These are phyloP conservation scores for Thysanoteuthis rhombus DNA, from an alignment of 2,888 invertebrate species.

Conservation along the genomic window DNA sequence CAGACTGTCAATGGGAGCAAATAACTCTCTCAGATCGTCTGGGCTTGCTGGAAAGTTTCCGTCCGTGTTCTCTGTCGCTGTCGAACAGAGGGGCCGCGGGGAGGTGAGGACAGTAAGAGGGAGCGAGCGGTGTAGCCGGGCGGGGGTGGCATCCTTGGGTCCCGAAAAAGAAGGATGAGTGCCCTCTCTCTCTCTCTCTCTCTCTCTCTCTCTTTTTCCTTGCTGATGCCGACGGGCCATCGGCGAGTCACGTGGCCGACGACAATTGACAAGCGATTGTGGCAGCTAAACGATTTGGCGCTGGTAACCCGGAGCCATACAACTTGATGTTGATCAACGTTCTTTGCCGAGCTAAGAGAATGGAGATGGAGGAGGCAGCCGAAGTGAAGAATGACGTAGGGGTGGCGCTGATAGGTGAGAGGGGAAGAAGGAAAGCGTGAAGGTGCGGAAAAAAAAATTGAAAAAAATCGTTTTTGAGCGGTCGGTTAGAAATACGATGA, in stretches of 20 bases:
- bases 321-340: not conserved
- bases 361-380: not conserved
- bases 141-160: not conserved
- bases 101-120: not conserved
- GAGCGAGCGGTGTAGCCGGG: not conserved
- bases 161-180: not conserved
- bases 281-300: not conserved
- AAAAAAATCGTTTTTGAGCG: not conserved
- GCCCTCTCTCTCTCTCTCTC: not conserved
- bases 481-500: not conserved
- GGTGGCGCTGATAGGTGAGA: not conserved
- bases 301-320: not conserved
- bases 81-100: not conserved
- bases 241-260: not conserved
- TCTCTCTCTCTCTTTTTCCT: not conserved
- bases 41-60: not conserved
- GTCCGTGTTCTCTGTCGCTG: not conserved
- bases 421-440: not conserved
- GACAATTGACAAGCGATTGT: not conserved
- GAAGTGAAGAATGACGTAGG: not conserved
- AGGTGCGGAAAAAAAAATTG: not conserved
- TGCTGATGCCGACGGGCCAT: constrained; percentile 12
- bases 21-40: not conserved
- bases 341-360: not conserved
- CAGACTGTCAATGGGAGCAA: not conserved